Base-by-base conservation (phyloP, 2,888 invertebrate genomes). In the Hirtodrosophila histrioides region DNA sequence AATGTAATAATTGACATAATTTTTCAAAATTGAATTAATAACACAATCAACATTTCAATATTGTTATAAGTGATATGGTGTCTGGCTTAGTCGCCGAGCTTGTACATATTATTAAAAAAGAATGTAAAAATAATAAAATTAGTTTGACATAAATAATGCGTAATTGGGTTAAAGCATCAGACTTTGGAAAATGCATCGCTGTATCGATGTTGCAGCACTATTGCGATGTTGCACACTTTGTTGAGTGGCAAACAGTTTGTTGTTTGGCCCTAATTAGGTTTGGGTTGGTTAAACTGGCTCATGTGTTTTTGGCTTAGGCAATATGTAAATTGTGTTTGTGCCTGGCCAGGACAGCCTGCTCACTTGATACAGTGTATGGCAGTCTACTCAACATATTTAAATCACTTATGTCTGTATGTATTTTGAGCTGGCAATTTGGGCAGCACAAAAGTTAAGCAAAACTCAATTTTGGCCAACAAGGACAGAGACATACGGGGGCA, bases 381-480 rank as follows among this genome's bases (percentile, higher is more conserved):
- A 41, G 3, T 45, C 31, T 39, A 60, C 41, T 51, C 37, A 58
- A 50, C 6, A 10, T 66, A 77, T 76, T 62, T 63, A 77, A 73
- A 69, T 70, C 58, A 62, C 58, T 69, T 75, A 43, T 67, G 31
- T 7, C 4, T 31, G 9, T 7, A 31, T 31, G 50, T 51, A 54
- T 62, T 69, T 64, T 57, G 60, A 57, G 55, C 68, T 68, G 75
- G 54, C 68, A 75, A 68, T 75, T 71, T 76, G 71, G 71, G 54
- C 57, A 63, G 53, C 39, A 57, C 75, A 69, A 73, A 64, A 70
- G 74, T 70, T 73, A 46, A 70, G 70, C 35, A 44, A 61, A 77
- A 74, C 66, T 76, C 73, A 67, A 77, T 69, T 76, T 75, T 51
- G 39, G 27, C 44, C 27, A 60, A 60, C 71, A 55, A 51, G 27